These are phyloP conservation scores for Ctenochaetus hawaiiensis DNA, from an alignment of 2,797 vertebrate species.

Conservation along the genomic window DNA sequence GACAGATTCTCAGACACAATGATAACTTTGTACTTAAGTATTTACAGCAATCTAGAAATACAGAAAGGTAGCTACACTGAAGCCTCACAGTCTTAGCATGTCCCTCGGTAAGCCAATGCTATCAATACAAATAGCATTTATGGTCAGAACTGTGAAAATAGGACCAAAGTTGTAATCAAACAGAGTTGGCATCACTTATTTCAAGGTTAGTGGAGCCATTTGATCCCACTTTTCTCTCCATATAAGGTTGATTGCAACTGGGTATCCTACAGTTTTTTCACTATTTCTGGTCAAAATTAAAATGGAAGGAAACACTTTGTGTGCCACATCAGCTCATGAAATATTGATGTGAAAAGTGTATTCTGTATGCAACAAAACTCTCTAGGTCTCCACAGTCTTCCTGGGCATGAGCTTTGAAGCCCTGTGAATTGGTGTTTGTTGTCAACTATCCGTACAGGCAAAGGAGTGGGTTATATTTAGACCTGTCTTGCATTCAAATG, in stretches of 20 bases:
- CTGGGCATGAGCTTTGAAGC: slow-evolving; percentile 62
- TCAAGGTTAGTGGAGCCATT: background rate
- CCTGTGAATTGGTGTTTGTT: slow-evolving; percentile 43
- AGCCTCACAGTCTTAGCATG: too few relatives aligned
- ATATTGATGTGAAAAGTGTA: slow-evolving; percentile 59
- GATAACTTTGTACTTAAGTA: too few relatives aligned
- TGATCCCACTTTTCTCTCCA: background rate
- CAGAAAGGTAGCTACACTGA: too few relatives aligned
- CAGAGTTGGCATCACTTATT: background rate
- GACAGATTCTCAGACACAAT: too few relatives aligned
- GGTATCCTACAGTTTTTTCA: background rate
- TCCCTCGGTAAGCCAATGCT: too few relatives aligned
- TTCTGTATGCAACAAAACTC: slow-evolving; percentile 53
- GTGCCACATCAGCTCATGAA: slow-evolving; percentile 50
- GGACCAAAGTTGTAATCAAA: too few relatives aligned
- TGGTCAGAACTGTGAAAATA: too few relatives aligned
- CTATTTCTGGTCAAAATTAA: slow-evolving; percentile 40
- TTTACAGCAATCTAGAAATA: too few relatives aligned
- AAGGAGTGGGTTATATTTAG: slow-evolving; percentile 56
- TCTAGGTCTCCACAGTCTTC: slow-evolving; percentile 52
- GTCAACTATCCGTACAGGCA: slow-evolving; percentile 59
- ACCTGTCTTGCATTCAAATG: slow-evolving; percentile 45
- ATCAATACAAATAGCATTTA: too few relatives aligned
- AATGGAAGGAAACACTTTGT: slow-evolving; percentile 53
- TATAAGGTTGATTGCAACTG: background rate